phyloP scores from a whole-genome alignment of 2,888 invertebrate genomes.

The Drosophila hamatofila region DNA sequence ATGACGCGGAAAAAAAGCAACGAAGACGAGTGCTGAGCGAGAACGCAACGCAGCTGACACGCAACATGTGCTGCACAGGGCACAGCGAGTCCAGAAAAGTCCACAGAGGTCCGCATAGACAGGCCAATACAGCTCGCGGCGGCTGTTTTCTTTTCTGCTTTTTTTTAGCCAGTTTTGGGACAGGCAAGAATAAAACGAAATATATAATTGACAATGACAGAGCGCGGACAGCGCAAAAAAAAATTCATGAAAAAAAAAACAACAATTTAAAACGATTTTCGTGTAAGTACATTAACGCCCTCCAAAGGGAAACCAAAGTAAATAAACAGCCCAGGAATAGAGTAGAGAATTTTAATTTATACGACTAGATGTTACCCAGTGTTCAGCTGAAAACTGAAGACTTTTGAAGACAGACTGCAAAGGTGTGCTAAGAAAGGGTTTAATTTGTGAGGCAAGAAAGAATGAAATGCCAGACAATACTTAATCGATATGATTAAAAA shows the following conservation, averaged over 20 bases:
- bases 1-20: conserved; percentile 76
- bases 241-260: conserved; percentile 36
- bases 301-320: conserved; percentile 21
- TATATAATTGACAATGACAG: conserved; percentile 76
- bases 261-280: conserved; percentile 81
- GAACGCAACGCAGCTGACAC: conserved; percentile 60
- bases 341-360: fast-evolving
- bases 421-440: too few relatives aligned
- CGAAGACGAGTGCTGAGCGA: conserved; percentile 3
- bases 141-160: conserved; percentile 5
- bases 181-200: conserved; percentile 4
- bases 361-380: neutral
- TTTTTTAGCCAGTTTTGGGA: conserved; percentile 13
- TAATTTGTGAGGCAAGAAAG: too few relatives aligned
- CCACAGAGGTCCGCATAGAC: conserved; percentile 9
- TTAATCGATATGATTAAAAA: too few relatives aligned
- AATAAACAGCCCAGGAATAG: conserved; percentile 38
- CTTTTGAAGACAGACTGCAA: too few relatives aligned
- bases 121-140: conserved; percentile 52
- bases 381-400: too few relatives aligned
- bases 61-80: conserved; percentile 59
- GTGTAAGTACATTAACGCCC: conserved; percentile 66
- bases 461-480: too few relatives aligned
- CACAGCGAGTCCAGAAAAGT: neutral
- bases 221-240: conserved; percentile 59